Percentiles rank a stretch among this genome's conserved stretches.
These are phyloP conservation scores for Acestrorhynchus altus DNA, from an alignment of 2,797 vertebrate genomes.

Conservation along the genomic window DNA sequence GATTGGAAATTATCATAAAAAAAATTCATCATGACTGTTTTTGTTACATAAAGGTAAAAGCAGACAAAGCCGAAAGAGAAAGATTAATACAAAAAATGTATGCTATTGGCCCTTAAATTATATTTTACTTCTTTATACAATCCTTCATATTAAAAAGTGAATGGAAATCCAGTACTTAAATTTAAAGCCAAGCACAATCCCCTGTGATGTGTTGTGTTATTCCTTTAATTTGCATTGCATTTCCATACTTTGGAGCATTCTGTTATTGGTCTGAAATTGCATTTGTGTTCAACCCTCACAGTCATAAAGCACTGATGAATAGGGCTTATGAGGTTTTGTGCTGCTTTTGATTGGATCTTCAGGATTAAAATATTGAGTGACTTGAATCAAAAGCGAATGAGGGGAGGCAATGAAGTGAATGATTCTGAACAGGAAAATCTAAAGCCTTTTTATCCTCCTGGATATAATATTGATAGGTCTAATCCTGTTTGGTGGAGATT, in stretches of 20 bases:
- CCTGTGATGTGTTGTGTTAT: not conserved
- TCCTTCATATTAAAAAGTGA: not conserved
- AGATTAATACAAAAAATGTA: too few relatives aligned
- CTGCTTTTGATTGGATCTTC: conserved; percentile 60
- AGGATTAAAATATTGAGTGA: conserved; percentile 56
- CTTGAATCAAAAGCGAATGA: conserved; percentile 51
- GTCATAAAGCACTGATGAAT: conserved; percentile 29
- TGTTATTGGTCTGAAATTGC: not conserved
- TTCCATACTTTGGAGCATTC: not conserved
- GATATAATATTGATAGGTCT: not conserved
- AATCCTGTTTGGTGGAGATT: not conserved
- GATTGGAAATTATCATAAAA: too few relatives aligned
- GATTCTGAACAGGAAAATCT: conserved; percentile 51
- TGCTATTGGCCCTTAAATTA: not conserved
- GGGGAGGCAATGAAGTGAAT: not conserved
- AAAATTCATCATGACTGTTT: too few relatives aligned
- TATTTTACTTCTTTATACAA: not conserved
- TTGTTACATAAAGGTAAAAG: too few relatives aligned
- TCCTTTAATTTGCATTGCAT: not conserved
- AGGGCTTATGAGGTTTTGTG: conserved; percentile 60
- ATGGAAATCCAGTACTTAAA: not conserved
- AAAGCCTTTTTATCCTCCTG: conserved; percentile 34
- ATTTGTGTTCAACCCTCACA: not conserved
- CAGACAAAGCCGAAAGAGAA: too few relatives aligned
- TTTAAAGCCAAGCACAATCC: not conserved